Percentiles rank a stretch among this genome's conserved stretches.
Evolutionary conservation across 1,140 invertebrate genomes (phyloP).

Genomic region (Brachionus koreanus): DNA sequence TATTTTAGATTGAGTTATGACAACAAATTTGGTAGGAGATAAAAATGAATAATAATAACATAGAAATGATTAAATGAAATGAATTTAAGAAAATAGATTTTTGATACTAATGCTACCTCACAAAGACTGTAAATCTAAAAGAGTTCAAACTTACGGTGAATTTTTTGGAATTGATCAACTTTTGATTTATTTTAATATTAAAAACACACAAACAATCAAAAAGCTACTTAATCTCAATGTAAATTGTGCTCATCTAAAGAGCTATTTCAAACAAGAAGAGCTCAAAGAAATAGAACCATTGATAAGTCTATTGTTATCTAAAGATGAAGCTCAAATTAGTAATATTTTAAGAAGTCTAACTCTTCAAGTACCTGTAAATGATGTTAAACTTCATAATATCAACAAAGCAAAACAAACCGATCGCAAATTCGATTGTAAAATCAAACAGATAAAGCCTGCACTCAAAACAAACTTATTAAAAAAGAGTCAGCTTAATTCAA

Average conservation of each 20-base stretch:
- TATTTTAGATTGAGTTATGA: neutral
- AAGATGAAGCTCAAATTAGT: neutral
- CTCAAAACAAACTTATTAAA: neutral
- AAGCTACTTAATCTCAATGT: constrained; percentile 5
- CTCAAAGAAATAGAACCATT: constrained; percentile 33
- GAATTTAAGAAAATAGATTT: neutral
- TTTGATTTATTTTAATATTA: constrained; percentile 11
- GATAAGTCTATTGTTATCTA: constrained; percentile 2
- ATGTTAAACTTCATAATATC: neutral
- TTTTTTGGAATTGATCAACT: constrained; percentile 16
- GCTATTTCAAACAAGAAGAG: constrained; percentile 25
- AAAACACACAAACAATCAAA: constrained; percentile 32
- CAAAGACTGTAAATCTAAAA: constrained; percentile 6
- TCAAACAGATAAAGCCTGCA: neutral
- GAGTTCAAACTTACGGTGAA: neutral
- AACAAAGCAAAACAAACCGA: neutral
- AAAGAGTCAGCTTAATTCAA: constrained; percentile 11
- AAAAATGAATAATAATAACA: too few relatives aligned
- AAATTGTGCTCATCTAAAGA: constrained; percentile 20
- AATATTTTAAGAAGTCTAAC: neutral
- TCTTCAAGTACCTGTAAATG: neutral
- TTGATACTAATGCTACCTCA: neutral
- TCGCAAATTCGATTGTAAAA: constrained; percentile 11
- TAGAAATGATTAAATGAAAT: neutral
- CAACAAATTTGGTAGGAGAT: neutral